Evolutionary conservation across 2,888 invertebrate species (phyloP), one percentile per base, ranked within the genome.

Genomic region (Agonopterix alstromeriana): DNA sequence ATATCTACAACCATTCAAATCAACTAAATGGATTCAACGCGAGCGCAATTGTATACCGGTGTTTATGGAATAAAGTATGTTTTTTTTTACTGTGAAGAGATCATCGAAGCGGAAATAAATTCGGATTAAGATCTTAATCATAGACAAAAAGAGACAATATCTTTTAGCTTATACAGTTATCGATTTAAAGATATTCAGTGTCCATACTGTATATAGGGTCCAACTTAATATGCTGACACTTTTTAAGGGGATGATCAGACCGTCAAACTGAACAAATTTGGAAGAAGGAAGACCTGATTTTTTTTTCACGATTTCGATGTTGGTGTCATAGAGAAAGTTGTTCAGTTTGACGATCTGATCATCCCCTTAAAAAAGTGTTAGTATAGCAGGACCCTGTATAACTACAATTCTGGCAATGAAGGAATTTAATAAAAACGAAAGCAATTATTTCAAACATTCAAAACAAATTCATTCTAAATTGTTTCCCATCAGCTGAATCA

Each of bases 1-100:
- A 69, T 63, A 82, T 81, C 78, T 75, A 66, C 63, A 63, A 58
- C 67, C 65, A 78, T 79, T 79, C 70, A 76, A 67, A 69, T 67
- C 67, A 65, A 67, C 70, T 71, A 70, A 78, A 80, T 77, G 70
- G 69, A 71, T 63, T 67, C 69, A 64, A 70, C 63, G 67, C 65
- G 66, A 52, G 68, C 61, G 64, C 67, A 71, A 73, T 72, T 73
- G 67, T 69, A 55, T 54, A 61, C 54, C 62, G 56, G 57, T 68
- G 69, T 75, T 75, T 72, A 69, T 42, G 42, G 42, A 42, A 42
- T 42, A 38, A 38, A 68, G 67, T 65, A 55, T 59, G 63, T 64
- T 68, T 66, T 53, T 57, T 56, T 52, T 52, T 51, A 52, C 51
- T 49, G 10, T 42, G 44, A 46, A 17, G 41, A 41, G 50, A 47